phyloP scores from a whole-genome alignment of 2,797 vertebrate genomes.

The Mormyrops boulengeri region DNA sequence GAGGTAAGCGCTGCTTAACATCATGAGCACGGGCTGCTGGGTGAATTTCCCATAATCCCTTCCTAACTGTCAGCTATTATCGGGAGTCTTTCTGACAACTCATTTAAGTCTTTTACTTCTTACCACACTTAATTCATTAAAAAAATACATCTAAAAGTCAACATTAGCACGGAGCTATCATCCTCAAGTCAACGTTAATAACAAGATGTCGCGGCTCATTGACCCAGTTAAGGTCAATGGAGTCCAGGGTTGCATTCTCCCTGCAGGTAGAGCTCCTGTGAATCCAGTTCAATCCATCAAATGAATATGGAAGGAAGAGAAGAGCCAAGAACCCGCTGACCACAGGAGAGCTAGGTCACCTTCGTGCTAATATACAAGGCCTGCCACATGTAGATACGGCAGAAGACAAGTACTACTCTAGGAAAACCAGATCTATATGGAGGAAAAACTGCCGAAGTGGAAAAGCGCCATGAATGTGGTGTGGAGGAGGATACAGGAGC shows the following conservation, averaged over 20 bases:
- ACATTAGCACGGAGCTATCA: background rate
- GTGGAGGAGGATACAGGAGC: background rate
- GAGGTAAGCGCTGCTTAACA: background rate
- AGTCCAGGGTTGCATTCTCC: background rate
- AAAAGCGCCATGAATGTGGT: background rate
- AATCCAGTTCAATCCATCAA: background rate
- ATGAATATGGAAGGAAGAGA: background rate
- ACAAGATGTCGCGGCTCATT: background rate
- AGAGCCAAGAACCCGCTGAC: background rate
- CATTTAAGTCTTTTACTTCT: background rate
- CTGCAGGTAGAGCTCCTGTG: background rate
- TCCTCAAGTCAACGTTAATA: background rate
- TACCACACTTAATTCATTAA: background rate
- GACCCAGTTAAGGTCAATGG: background rate
- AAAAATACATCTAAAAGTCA: background rate
- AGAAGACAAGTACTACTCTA: background rate
- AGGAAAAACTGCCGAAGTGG: background rate
- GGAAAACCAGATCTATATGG: background rate
- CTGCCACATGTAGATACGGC: background rate
- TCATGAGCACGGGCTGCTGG: background rate
- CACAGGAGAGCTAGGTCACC: background rate
- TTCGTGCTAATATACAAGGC: background rate
- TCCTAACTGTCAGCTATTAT: background rate
- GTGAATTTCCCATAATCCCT: slow-evolving; percentile 9
- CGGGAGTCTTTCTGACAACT: background rate